These are phyloP conservation scores for Odontomyia ornata DNA, from an alignment of 2,888 invertebrate genomes.

Conservation along the genomic window DNA sequence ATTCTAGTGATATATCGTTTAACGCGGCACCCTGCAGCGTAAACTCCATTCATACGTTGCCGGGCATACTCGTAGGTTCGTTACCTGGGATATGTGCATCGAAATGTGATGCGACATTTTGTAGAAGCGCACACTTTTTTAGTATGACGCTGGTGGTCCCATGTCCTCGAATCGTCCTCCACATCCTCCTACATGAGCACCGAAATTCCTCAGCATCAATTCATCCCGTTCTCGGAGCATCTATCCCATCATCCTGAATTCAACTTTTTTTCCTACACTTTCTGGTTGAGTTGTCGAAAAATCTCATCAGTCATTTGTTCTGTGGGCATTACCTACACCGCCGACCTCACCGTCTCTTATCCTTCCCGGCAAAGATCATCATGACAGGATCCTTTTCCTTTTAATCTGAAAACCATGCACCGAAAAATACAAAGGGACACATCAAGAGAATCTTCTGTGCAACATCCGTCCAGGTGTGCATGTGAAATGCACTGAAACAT, in stretches of 20 bases:
- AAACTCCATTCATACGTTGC: conserved; percentile 32
- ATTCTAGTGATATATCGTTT: conserved; percentile 35
- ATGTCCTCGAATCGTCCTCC: neutral
- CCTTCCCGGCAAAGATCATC: neutral
- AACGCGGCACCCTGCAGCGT: conserved; percentile 33
- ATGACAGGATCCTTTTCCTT: conserved; percentile 33
- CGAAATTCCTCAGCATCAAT: conserved; percentile 22
- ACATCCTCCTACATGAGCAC: conserved; percentile 11
- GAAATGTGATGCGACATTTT: conserved; percentile 39
- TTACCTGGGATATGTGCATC: conserved; percentile 28
- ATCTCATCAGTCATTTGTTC: conserved; percentile 42
- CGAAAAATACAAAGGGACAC: conserved; percentile 35
- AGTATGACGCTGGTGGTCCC: conserved; percentile 20
- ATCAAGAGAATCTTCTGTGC: conserved; percentile 32
- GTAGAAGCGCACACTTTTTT: conserved; percentile 36
- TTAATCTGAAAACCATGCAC: conserved; percentile 35
- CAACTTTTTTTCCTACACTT: conserved; percentile 14
- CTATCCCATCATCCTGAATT: neutral
- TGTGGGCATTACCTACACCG: conserved; percentile 1
- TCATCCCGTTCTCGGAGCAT: conserved; percentile 17
- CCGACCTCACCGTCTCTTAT: neutral
- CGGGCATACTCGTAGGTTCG: neutral
- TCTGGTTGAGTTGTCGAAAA: conserved; percentile 33
- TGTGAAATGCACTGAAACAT: conserved; percentile 42
- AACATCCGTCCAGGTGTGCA: conserved; percentile 49